phyloP scores from a whole-genome alignment of 2,113 vertebrate species.

The Apodemus sylvaticus region DNA sequence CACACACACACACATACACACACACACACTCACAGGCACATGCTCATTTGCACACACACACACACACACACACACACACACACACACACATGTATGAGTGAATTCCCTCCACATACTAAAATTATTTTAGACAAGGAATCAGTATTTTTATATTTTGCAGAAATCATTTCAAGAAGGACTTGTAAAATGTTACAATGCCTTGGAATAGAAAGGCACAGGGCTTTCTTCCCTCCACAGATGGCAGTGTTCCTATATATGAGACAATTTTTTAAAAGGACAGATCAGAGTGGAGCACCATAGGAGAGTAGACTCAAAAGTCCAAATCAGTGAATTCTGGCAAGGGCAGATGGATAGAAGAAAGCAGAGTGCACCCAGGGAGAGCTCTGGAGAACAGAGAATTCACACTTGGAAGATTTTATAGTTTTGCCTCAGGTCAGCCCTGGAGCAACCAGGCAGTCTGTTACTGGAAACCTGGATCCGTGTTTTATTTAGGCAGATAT shows the following conservation, averaged over 20 bases:
- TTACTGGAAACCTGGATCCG: slow-evolving; percentile 47
- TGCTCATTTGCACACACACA: no score
- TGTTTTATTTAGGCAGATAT: slow-evolving; percentile 35
- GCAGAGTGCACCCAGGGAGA: background rate
- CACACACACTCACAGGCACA: background rate
- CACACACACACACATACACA: background rate
- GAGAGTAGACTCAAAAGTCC: background rate
- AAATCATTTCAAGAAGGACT: background rate
- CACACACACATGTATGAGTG: background rate
- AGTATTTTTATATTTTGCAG: background rate
- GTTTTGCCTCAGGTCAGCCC: slow-evolving; percentile 57
- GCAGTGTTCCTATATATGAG: background rate
- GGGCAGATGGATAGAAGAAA: background rate
- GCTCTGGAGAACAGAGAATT: background rate
- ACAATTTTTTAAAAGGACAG: background rate
- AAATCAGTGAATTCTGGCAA: background rate
- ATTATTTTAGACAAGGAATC: background rate
- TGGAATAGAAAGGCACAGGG: background rate
- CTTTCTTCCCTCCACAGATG: background rate
- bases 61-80: background rate
- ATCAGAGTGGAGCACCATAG: background rate
- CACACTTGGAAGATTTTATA: slow-evolving; percentile 37
- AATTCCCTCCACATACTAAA: background rate
- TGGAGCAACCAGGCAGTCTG: slow-evolving; percentile 11
- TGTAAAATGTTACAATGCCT: background rate